Conservation (phyloP, 2,113 vertebrate genomes). For the Merops nubicus region DNA sequence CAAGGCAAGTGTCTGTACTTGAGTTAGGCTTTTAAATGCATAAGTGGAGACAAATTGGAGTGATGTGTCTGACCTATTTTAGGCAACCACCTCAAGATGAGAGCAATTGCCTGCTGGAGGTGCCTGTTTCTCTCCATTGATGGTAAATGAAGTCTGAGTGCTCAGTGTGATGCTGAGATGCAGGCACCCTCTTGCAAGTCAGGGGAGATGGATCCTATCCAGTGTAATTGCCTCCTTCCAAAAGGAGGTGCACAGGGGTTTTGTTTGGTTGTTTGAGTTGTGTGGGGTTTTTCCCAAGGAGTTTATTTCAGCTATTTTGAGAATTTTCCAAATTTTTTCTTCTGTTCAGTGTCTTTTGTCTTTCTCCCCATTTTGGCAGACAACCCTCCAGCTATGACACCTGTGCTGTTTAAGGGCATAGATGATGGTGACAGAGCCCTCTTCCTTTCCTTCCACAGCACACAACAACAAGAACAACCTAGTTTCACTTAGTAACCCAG, state of each 20-base stretch:
- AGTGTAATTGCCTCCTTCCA: not conserved
- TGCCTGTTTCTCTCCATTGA: constrained; percentile 25
- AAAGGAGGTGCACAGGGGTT: not conserved
- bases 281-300: not conserved
- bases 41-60: constrained; percentile 55
- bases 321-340: not conserved
- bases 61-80: constrained; percentile 51
- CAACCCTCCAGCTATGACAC: not conserved
- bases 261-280: no score
- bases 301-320: not conserved
- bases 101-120: constrained; percentile 47
- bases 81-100: constrained; percentile 29
- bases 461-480: not conserved
- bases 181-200: not conserved
- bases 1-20: not conserved
- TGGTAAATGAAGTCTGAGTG: constrained; percentile 21
- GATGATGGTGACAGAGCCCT: not conserved
- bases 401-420: not conserved
- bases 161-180: not conserved
- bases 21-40: constrained; percentile 4
- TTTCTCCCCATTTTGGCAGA: not conserved
- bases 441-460: not conserved
- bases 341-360: not conserved
- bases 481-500: not conserved
- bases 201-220: constrained; percentile 19